A percentile compares a stretch with the other conserved stretches of the same genome.
Conservation (phyloP, 2,797 vertebrate species). For the Dipus sagitta region DNA sequence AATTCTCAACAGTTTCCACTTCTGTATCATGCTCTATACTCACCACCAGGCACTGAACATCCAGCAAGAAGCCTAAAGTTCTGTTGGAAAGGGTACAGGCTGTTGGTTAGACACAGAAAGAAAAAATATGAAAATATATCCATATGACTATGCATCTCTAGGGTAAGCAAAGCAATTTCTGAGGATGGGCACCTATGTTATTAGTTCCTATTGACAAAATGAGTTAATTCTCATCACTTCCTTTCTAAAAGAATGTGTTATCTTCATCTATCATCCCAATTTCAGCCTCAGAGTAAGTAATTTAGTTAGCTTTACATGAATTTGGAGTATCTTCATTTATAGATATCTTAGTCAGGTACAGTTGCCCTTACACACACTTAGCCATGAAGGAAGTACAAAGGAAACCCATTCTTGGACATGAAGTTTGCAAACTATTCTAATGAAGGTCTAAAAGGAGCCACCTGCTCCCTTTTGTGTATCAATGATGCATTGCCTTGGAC, state of each 20-base stretch:
- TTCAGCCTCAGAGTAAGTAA: conserved; percentile 47
- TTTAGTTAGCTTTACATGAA: conserved; percentile 57
- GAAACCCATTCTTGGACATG: conserved; percentile 21
- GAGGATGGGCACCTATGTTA: neutral
- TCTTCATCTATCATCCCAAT: neutral
- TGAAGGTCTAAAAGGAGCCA: conserved; percentile 10
- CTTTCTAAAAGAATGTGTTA: conserved; percentile 1
- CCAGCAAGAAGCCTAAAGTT: neutral
- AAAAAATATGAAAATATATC: neutral
- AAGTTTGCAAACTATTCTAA: neutral
- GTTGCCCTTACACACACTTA: conserved; percentile 57
- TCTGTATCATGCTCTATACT: neutral
- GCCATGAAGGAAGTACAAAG: neutral
- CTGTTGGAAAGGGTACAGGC: neutral
- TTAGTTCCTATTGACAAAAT: neutral
- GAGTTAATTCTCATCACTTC: neutral
- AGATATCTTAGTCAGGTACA: conserved; percentile 56
- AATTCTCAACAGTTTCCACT: neutral
- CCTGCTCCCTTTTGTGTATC: neutral
- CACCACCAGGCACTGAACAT: neutral
- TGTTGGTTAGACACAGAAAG: neutral
- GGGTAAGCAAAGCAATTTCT: neutral
- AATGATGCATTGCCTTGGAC: conserved; percentile 28
- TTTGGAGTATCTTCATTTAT: conserved; percentile 4
- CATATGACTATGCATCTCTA: neutral